A percentile compares a stretch with the other conserved stretches of the same genome.
phyloP scores from a whole-genome alignment of 1,140 invertebrate genomes.

The Solen grandis region DNA sequence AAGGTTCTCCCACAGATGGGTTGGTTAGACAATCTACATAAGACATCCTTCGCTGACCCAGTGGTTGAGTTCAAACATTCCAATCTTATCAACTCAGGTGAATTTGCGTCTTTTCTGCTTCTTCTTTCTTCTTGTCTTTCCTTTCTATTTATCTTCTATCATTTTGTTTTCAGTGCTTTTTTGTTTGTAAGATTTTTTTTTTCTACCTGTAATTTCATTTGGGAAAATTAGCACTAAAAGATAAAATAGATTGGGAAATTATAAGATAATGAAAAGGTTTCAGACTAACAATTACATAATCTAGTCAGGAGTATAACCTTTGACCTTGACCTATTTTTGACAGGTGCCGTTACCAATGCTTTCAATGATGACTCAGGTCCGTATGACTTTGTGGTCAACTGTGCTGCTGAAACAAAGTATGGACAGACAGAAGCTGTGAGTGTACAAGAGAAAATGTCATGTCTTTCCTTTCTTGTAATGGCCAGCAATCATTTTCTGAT shows the following conservation, averaged over 20 bases:
- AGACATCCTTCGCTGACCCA: conserved; percentile 86
- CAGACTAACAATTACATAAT: no score
- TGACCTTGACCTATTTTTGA: no score
- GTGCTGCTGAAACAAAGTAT: conserved; percentile 93
- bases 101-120: conserved; percentile 51
- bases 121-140: background rate
- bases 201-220: no score
- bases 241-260: no score
- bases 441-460: conserved; percentile 15
- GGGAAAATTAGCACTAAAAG: no score
- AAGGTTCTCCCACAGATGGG: conserved; percentile 95
- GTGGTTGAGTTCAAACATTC: conserved; percentile 94
- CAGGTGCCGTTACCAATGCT: conserved; percentile 83
- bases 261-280: no score
- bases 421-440: conserved; percentile 89
- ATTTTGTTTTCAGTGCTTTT: no score
- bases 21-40: conserved; percentile 90
- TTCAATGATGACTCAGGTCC: conserved; percentile 84
- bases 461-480: background rate
- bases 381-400: conserved; percentile 93
- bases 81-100: conserved; percentile 94
- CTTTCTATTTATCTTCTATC: no score
- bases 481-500: no score
- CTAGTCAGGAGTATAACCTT: no score
- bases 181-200: no score